Percentiles rank a stretch among this genome's conserved stretches.
Conservation (phyloP, 2,888 invertebrate genomes). For the Diploptera punctata region DNA sequence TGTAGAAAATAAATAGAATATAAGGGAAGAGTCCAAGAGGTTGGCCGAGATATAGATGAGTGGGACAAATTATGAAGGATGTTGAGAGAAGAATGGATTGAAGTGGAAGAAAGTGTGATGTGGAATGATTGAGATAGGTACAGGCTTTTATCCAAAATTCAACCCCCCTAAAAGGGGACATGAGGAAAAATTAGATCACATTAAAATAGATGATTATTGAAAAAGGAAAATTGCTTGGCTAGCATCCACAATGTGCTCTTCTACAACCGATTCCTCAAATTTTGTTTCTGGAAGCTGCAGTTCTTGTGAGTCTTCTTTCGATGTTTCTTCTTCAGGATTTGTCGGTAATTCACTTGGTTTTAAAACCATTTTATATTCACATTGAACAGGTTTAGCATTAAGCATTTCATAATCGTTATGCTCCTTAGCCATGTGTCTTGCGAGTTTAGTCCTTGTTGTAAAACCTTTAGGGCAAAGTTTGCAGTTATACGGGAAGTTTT, state of each 20-base stretch:
- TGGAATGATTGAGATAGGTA: too few relatives aligned
- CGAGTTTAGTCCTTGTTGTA: conserved; percentile 44
- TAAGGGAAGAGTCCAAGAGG: too few relatives aligned
- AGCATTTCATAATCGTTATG: conserved; percentile 41
- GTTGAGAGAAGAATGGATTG: too few relatives aligned
- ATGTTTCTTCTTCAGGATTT: not conserved
- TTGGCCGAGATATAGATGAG: too few relatives aligned
- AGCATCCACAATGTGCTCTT: conserved; percentile 22
- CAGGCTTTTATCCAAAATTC: too few relatives aligned
- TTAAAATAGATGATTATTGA: too few relatives aligned
- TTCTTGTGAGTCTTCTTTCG: not conserved
- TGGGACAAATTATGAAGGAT: too few relatives aligned
- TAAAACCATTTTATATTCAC: conserved; percentile 44
- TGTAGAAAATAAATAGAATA: too few relatives aligned
- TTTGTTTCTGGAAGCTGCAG: conserved; percentile 3
- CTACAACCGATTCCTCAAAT: conserved; percentile 11
- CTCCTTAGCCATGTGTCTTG: conserved; percentile 41
- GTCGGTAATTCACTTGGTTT: conserved; percentile 34
- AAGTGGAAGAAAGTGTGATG: too few relatives aligned
- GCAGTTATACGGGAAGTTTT: conserved; percentile 44
- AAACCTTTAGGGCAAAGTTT: conserved; percentile 44
- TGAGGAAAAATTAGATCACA: too few relatives aligned
- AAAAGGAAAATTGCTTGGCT: conserved; percentile 16
- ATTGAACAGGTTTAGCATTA: conserved; percentile 32
- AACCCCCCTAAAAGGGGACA: too few relatives aligned